These are phyloP conservation scores for Sialia sialis DNA, from an alignment of 2,113 vertebrate species.

Conservation along the genomic window DNA sequence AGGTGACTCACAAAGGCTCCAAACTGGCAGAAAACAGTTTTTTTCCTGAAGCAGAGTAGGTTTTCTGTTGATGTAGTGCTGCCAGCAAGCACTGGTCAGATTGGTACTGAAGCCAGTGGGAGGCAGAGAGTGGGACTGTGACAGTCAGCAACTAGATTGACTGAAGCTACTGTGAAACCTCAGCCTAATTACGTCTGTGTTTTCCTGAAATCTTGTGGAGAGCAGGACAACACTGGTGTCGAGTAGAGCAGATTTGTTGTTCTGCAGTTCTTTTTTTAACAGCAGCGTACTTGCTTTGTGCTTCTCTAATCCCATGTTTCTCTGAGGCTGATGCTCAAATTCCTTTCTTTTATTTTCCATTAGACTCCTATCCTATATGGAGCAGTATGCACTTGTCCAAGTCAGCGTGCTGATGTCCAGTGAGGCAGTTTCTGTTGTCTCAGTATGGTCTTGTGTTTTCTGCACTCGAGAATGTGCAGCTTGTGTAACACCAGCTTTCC, in stretches of 20 bases:
- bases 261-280: background rate
- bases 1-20: slow-evolving; percentile 21
- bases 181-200: background rate
- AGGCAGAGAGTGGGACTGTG: background rate
- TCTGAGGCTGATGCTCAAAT: background rate
- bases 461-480: accelerated
- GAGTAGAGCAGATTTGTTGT: background rate
- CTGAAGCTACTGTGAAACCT: background rate
- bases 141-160: background rate
- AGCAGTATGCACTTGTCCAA: background rate
- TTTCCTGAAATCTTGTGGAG: background rate
- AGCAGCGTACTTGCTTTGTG: background rate
- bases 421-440: background rate
- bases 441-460: background rate
- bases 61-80: background rate
- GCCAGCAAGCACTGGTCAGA: background rate
- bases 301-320: background rate
- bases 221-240: background rate
- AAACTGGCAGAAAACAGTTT: background rate
- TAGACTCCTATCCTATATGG: background rate
- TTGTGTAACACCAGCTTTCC: background rate
- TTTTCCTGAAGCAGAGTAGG: background rate
- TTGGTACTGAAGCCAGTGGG: background rate
- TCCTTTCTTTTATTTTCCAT: background rate
- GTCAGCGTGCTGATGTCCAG: background rate